Evolutionary conservation across 2,113 vertebrate genomes (phyloP), one percentile per base, ranked within the genome.

Genomic region (Fulica atra): DNA sequence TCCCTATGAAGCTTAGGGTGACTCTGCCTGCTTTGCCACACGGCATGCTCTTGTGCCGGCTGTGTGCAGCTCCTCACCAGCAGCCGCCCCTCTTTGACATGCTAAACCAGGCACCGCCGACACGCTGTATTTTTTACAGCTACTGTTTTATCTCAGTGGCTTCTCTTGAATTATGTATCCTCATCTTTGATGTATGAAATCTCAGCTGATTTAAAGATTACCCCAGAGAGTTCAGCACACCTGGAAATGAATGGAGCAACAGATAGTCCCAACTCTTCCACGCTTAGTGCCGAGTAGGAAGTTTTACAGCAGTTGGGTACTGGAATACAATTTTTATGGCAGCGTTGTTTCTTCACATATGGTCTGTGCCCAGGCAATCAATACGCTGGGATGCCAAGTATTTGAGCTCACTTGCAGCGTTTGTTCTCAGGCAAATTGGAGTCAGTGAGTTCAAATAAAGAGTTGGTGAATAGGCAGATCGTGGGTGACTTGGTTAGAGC

Each of bases 171-270:
- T 96, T 96, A 94, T 96, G 92, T 92, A 97, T 96, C 86, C 92
- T 96, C 86, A 93, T 95, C 83, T 94, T 95, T 93, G 93, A 96
- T 93, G 88, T 96, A 91, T 96, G 93, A 95, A 94, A 93, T 92
- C 96, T 96, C 95, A 90, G 61, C 86, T 96, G 96, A 97, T 97
- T 97, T 95, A 92, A 90, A 94, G 85, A 95, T 96, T 96, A 96
- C 92, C 86, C 88, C 26, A 68, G 93, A 95, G 92, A 93, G 28
- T 90, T 94, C 65, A 86, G 80, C 69, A 65, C 90, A 97, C 88
- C 93, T 97, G 96, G 90, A 96, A 81, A 72, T 53, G 86, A 96
- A 74, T 5, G 3, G 33, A 86, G 54, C 4, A 2, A 77, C 60
- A 65, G 88, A 90, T 78, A 94, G 80, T 95, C 77, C 69, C 80